phyloP scores from a whole-genome alignment of 2,797 vertebrate species.

The Lates japonicus region DNA sequence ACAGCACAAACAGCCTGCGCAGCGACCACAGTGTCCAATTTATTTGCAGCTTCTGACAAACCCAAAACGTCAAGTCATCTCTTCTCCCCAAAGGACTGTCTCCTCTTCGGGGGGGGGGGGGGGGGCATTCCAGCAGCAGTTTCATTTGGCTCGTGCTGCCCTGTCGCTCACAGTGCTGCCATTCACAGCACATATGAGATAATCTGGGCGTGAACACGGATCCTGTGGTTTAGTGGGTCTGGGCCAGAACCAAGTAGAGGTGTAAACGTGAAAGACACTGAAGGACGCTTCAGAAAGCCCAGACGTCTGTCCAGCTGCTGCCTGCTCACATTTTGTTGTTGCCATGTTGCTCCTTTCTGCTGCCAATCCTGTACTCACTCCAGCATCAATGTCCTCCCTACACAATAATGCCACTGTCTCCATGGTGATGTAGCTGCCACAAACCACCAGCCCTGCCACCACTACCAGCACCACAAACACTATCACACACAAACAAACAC shows the following conservation, averaged over 20 bases:
- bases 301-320: conserved; percentile 4
- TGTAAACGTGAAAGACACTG: background rate
- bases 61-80: conserved; percentile 74
- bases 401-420: conserved; percentile 74
- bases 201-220: conserved; percentile 40
- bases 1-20: conserved; percentile 61
- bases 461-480: conserved; percentile 41
- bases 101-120: conserved; percentile 20
- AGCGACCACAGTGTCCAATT: conserved; percentile 55
- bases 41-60: conserved; percentile 70
- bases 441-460: conserved; percentile 38
- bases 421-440: conserved; percentile 80
- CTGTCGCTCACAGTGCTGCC: conserved; percentile 27
- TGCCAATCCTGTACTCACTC: conserved; percentile 42
- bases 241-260: background rate
- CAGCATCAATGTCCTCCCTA: conserved; percentile 44
- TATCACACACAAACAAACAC: conserved; percentile 29
- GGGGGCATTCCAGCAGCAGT: conserved; percentile 25
- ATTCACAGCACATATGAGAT: conserved; percentile 17
- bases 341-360: conserved; percentile 41
- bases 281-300: conserved; percentile 20
- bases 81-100: conserved; percentile 58
- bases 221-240: conserved; percentile 6
- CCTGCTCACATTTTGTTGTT: conserved; percentile 35
- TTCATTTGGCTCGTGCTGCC: conserved; percentile 43